Evolutionary conservation across 2,888 invertebrate genomes (phyloP), one percentile per base, ranked within the genome.

Genomic region (Falcaria lacertinaria): DNA sequence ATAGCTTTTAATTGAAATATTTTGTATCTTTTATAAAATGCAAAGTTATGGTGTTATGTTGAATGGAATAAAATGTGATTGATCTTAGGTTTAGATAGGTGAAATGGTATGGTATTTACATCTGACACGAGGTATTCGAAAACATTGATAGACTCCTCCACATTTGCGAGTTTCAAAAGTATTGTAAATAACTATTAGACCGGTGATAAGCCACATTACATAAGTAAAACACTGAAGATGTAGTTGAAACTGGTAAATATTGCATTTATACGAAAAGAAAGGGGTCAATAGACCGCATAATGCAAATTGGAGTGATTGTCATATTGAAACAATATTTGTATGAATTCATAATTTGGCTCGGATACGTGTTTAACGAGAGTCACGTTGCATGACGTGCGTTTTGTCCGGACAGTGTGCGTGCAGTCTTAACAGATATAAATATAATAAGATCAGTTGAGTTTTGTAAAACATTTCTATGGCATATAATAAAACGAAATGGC

Each of bases 21-120:
- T 86, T 86, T 85, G 79, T 86, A 86, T 81, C 76, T 85, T 87
- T 86, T 86, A 77, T 86, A 83, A 80, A 79, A 78, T 73, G 79
- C 80, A 79, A 77, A 69, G 74, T 74, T 74, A 65, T 66, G 63
- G 69, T 70, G 69, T 80, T 85, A 74, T 82, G 84, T 86, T 85
- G 68, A 71, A 77, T 71, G 69, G 73, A 75, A 71, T 73, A 69
- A 80, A 80, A 74, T 84, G 83, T 83, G 85, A 87, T 85, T 75
- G 78, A 82, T 71, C 71, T 78, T 85, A 86, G 81, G 64, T 62
- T 78, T 80, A 81, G 77, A 73, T 79, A 80, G 73, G 70, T 60
- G 67, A 74, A 65, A 72, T 65, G 71, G 69, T 60, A 64, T 57
- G 47, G 57, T 55, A 50, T 54, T 50, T 52, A 57, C 54, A 37